Percentiles rank a stretch among this genome's conserved stretches.
These are phyloP conservation scores for Mythimna impura DNA, from an alignment of 2,888 invertebrate species.

Conservation along the genomic window DNA sequence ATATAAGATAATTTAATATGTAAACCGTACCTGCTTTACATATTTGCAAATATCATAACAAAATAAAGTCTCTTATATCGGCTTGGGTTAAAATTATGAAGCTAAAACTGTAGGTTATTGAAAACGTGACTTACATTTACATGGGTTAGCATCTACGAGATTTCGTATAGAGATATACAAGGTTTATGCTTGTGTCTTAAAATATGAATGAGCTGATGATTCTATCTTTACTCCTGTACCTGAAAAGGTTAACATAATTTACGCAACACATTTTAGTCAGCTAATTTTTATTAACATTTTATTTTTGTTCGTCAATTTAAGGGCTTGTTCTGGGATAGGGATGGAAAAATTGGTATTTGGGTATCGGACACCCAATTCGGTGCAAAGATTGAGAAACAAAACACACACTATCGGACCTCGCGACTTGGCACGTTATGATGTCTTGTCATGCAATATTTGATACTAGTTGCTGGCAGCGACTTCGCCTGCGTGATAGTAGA, in stretches of 20 bases:
- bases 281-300: constrained; percentile 33
- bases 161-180: constrained; percentile 75
- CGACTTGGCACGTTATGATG: neutral
- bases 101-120: constrained; percentile 90
- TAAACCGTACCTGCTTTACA: constrained; percentile 71
- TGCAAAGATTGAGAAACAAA: neutral
- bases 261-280: neutral
- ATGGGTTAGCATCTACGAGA: constrained; percentile 83
- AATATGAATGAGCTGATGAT: constrained; percentile 37
- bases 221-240: constrained; percentile 11
- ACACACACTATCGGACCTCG: neutral
- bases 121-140: constrained; percentile 90
- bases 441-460: neutral
- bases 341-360: neutral
- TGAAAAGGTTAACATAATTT: constrained; percentile 24
- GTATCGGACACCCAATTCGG: neutral
- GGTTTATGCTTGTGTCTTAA: constrained; percentile 35
- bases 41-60: constrained; percentile 84
- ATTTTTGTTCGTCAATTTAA: constrained; percentile 8
- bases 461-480: too few relatives aligned
- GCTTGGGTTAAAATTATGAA: constrained; percentile 89
- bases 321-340: neutral
- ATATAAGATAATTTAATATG: constrained; percentile 62
- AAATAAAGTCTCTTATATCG: constrained; percentile 89
- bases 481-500: too few relatives aligned